A percentile compares a stretch with the other conserved stretches of the same genome.
Evolutionary conservation across 1,140 invertebrate genomes (phyloP).

Genomic region (Caligus rogercresseyi): DNA sequence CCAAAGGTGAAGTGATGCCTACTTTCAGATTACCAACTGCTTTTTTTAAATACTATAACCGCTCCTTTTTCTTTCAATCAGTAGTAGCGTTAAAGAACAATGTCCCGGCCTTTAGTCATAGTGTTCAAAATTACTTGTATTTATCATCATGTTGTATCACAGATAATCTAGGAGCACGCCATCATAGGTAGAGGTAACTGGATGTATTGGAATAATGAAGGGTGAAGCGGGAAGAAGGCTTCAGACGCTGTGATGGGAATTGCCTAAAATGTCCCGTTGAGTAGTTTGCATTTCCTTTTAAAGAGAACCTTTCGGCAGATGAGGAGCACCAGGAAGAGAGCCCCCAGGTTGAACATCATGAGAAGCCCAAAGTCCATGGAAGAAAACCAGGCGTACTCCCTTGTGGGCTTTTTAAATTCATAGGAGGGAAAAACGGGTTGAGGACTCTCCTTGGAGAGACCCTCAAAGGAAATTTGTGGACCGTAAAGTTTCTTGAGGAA

Average conservation of each 20-base stretch:
- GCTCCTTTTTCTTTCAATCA: too few relatives aligned
- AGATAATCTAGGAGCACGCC: too few relatives aligned
- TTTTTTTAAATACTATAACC: too few relatives aligned
- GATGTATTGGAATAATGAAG: too few relatives aligned
- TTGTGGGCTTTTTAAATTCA: neutral
- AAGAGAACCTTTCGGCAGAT: neutral
- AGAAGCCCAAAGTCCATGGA: neutral
- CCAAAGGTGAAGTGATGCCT: too few relatives aligned
- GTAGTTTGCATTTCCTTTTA: neutral
- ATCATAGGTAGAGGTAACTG: too few relatives aligned
- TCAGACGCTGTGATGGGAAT: neutral
- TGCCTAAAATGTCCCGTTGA: neutral
- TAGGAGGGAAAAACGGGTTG: neutral
- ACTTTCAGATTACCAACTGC: too few relatives aligned
- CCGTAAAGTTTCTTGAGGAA: constrained; percentile 59
- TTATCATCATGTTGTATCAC: too few relatives aligned
- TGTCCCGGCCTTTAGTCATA: too few relatives aligned
- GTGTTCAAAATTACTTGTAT: too few relatives aligned
- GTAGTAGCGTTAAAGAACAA: too few relatives aligned
- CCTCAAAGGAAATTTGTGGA: constrained; percentile 27
- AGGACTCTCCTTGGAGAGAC: neutral
- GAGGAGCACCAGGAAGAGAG: neutral
- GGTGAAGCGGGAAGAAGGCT: too few relatives aligned
- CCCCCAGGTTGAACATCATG: neutral
- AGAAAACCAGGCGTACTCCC: neutral